Conservation (phyloP, 1,140 invertebrate species). For the Bombus sibiricus region DNA sequence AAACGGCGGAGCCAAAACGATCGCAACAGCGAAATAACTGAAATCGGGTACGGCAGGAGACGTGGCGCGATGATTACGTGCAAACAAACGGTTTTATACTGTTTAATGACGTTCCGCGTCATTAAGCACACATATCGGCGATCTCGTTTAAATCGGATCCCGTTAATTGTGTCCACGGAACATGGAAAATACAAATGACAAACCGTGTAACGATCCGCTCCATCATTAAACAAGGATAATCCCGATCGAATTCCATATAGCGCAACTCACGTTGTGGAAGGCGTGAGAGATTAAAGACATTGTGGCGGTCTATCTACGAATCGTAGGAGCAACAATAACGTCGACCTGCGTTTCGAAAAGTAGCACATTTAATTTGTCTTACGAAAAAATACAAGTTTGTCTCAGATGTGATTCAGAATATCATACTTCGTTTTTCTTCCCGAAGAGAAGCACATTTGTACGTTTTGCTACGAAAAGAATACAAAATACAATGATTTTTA, state of each 20-base stretch:
- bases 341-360: background rate
- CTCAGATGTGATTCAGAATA: background rate
- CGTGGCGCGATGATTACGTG: constrained; percentile 42
- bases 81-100: constrained; percentile 54
- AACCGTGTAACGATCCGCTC: constrained; percentile 50
- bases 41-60: constrained; percentile 32
- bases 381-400: no score
- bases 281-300: background rate
- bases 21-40: background rate
- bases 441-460: background rate
- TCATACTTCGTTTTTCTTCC: background rate
- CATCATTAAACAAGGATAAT: constrained; percentile 62
- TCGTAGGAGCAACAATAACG: background rate
- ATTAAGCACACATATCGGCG: constrained; percentile 51
- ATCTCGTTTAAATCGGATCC: constrained; percentile 39
- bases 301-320: background rate
- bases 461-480: background rate
- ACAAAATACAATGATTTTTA: background rate
- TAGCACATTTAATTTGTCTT: background rate
- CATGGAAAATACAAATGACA: constrained; percentile 57
- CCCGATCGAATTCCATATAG: constrained; percentile 3
- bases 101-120: constrained; percentile 63
- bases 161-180: constrained; percentile 47
- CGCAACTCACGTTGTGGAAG: constrained; percentile 25
- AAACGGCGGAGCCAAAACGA: background rate